Conservation (phyloP, 2,888 invertebrate species). For the Gastrophysa polygoni region DNA sequence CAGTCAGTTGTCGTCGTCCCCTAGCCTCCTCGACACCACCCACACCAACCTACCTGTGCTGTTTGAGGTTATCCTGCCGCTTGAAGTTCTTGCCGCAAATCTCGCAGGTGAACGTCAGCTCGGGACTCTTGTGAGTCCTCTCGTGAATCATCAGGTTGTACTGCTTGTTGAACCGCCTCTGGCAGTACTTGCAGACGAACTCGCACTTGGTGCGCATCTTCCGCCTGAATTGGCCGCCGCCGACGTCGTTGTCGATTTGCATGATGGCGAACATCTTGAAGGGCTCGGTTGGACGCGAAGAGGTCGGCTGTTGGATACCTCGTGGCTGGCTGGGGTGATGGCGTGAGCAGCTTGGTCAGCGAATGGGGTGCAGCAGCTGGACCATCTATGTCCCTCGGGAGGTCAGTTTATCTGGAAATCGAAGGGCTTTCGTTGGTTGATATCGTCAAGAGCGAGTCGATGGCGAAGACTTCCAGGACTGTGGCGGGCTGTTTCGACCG, state of each 20-base stretch:
- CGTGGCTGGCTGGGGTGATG: too few species aligned
- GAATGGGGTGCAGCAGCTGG: too few species aligned
- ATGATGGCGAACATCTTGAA: constrained; percentile 86
- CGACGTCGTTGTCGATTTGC: constrained; percentile 87
- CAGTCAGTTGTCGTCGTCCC: too few species aligned
- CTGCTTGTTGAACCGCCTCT: constrained; percentile 96
- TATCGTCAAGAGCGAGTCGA: too few species aligned
- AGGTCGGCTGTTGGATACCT: too few species aligned
- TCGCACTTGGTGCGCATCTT: constrained; percentile 94
- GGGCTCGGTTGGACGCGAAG: not conserved
- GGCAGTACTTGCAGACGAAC: constrained; percentile 98
- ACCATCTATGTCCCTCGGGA: too few species aligned
- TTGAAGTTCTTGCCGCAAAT: constrained; percentile 98
- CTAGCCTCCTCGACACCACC: too few species aligned
- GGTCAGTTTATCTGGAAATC: too few species aligned
- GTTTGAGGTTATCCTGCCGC: constrained; percentile 94
- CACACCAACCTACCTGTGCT: constrained; percentile 88
- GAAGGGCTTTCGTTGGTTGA: too few species aligned
- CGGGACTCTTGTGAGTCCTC: constrained; percentile 95
- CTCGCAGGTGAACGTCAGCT: constrained; percentile 96
- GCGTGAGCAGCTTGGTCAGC: too few species aligned
- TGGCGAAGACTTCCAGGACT: too few species aligned
- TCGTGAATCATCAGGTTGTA: constrained; percentile 99
- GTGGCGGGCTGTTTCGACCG: too few species aligned
- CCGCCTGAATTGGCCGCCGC: constrained; percentile 84